A percentile compares a stretch with the other conserved stretches of the same genome.
phyloP scores from a whole-genome alignment of 2,797 vertebrate genomes.

The Hydrocynus forskahlii region DNA sequence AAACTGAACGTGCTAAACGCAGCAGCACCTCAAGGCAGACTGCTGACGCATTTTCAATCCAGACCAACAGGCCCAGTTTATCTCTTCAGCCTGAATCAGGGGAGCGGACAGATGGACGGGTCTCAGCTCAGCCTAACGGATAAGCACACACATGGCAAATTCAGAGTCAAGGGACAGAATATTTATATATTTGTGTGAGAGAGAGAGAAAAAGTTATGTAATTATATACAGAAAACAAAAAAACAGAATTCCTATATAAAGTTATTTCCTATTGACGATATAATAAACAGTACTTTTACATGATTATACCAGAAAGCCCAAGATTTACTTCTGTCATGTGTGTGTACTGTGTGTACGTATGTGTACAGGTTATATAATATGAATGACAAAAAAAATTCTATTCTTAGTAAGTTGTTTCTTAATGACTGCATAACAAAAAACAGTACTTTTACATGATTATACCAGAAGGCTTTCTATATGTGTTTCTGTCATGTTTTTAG shows the following conservation, averaged over 20 bases:
- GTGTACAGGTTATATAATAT: no score
- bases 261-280: no score
- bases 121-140: not conserved
- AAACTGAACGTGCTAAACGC: not conserved
- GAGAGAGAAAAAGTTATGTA: no score
- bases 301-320: no score
- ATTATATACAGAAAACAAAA: no score
- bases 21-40: not conserved
- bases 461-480: not conserved
- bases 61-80: not conserved
- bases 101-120: constrained; percentile 24
- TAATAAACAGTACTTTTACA: no score
- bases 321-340: no score
- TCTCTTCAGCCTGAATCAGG: constrained; percentile 8
- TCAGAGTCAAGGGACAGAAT: not conserved
- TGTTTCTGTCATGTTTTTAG: not conserved
- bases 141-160: not conserved
- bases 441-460: not conserved
- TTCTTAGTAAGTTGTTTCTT: no score
- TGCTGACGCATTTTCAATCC: constrained; percentile 6
- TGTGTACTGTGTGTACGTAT: no score
- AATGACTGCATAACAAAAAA: not conserved
- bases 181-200: no score
- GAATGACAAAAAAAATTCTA: not conserved
- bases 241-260: no score